Evolutionary conservation across 2,797 vertebrate genomes (phyloP).

Genomic region (Clarias platycephalus): DNA sequence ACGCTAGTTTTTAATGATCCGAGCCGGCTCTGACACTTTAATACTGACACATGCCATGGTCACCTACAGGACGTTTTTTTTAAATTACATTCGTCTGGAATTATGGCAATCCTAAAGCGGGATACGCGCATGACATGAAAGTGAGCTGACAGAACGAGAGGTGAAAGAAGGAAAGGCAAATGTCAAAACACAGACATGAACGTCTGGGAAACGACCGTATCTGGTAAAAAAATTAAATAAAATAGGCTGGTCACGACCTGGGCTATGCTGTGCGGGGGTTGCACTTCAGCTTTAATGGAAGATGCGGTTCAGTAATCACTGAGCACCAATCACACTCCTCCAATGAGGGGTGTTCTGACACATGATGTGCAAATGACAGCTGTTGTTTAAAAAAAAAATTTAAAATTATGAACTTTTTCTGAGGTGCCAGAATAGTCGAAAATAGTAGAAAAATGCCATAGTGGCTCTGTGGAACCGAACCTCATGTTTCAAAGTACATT

Average conservation of each 20-base stretch:
- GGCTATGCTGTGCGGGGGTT: not conserved
- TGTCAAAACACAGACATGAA: conserved; percentile 8
- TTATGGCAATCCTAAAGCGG: conserved; percentile 10
- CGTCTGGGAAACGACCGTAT: conserved; percentile 1
- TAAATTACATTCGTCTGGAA: conserved; percentile 46
- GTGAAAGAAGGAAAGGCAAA: conserved; percentile 22
- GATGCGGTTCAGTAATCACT: conserved; percentile 1
- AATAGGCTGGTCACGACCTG: conserved; percentile 11
- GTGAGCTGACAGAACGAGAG: conserved; percentile 21
- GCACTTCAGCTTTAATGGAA: not conserved
- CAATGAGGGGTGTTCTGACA: conserved; percentile 21
- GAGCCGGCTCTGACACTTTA: conserved; percentile 41
- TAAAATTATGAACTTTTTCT: too few relatives aligned
- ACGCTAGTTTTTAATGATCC: conserved; percentile 50
- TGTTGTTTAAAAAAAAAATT: too few relatives aligned
- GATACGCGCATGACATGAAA: conserved; percentile 36
- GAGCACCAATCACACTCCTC: not conserved
- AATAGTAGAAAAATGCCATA: conserved; percentile 1
- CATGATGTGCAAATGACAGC: conserved; percentile 4
- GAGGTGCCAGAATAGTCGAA: not conserved
- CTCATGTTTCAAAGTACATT: not conserved
- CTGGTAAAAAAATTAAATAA: not conserved
- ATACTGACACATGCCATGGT: conserved; percentile 32
- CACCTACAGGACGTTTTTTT: conserved; percentile 40
- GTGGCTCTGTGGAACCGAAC: not conserved